A percentile compares a stretch with the other conserved stretches of the same genome.
Evolutionary conservation across 2,797 vertebrate genomes (phyloP).

Genomic region (Alauda arvensis): DNA sequence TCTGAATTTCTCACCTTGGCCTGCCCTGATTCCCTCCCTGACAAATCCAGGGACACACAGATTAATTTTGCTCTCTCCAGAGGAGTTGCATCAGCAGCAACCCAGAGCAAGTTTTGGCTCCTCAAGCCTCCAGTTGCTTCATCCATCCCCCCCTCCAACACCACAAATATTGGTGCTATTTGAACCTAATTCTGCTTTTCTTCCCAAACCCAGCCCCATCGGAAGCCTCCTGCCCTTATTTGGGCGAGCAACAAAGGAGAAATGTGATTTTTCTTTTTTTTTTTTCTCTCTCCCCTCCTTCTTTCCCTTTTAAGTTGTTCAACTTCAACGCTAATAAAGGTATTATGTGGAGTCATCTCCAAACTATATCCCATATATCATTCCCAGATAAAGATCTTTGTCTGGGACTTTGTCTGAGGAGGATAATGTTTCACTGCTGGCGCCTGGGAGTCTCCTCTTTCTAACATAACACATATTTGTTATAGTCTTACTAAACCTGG

Average conservation of each 20-base stretch:
- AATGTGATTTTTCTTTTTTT: not conserved
- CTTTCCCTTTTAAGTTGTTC: constrained; percentile 48
- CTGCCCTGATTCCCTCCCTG: not conserved
- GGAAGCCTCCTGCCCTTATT: constrained; percentile 44
- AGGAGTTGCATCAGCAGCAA: not conserved
- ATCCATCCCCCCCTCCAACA: not conserved
- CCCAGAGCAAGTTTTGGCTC: not conserved
- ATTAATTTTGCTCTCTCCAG: not conserved
- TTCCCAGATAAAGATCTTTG: constrained; percentile 65
- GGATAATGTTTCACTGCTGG: constrained; percentile 67
- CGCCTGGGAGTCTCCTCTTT: constrained; percentile 60
- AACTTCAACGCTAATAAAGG: constrained; percentile 62
- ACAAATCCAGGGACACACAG: not conserved
- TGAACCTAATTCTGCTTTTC: not conserved
- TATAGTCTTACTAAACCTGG: constrained; percentile 46
- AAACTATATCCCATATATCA: constrained; percentile 67
- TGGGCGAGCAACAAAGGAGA: constrained; percentile 42
- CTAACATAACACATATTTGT: constrained; percentile 61
- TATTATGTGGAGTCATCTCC: constrained; percentile 65
- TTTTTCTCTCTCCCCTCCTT: not conserved
- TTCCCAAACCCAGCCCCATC: not conserved
- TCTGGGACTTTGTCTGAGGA: constrained; percentile 67
- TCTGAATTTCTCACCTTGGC: not conserved
- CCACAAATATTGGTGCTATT: constrained; percentile 26
- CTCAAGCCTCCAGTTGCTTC: not conserved